phyloP scores from a whole-genome alignment of 1,140 invertebrate genomes.

The Pseudomyrmex cubaensis region DNA sequence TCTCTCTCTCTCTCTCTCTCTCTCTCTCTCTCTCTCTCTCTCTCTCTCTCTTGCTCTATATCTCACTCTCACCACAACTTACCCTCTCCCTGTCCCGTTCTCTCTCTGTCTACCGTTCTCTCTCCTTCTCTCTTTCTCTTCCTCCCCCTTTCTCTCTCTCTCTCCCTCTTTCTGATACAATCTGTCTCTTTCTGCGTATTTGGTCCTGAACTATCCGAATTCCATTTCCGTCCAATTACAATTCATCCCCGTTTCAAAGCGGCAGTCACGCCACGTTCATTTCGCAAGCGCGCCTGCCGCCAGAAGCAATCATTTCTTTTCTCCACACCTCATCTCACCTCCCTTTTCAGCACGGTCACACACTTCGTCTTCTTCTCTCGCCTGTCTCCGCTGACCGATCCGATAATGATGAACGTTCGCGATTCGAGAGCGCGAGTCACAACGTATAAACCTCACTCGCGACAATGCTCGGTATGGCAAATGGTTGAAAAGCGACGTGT shows the following conservation, averaged over 20 bases:
- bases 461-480: background rate
- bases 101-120: background rate
- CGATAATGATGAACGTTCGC: slow-evolving; percentile 46
- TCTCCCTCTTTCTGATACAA: slow-evolving; percentile 1
- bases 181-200: slow-evolving; percentile 69
- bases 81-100: background rate
- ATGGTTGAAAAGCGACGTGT: background rate
- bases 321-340: slow-evolving; percentile 20
- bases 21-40: too few species aligned
- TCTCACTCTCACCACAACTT: slow-evolving; percentile 5
- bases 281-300: slow-evolving; percentile 56
- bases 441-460: background rate
- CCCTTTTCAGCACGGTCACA: slow-evolving; percentile 27
- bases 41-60: slow-evolving; percentile 11
- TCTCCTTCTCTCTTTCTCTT: background rate
- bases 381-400: slow-evolving; percentile 1
- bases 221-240: slow-evolving; percentile 83
- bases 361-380: background rate
- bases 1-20: too few species aligned
- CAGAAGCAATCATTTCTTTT: slow-evolving; percentile 73
- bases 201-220: slow-evolving; percentile 78
- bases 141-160: slow-evolving; percentile 5
- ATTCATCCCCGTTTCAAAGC: slow-evolving; percentile 80
- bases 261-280: slow-evolving; percentile 78
- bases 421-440: background rate